Conservation (phyloP, 2,113 vertebrate genomes). For the Taxidea taxus region DNA sequence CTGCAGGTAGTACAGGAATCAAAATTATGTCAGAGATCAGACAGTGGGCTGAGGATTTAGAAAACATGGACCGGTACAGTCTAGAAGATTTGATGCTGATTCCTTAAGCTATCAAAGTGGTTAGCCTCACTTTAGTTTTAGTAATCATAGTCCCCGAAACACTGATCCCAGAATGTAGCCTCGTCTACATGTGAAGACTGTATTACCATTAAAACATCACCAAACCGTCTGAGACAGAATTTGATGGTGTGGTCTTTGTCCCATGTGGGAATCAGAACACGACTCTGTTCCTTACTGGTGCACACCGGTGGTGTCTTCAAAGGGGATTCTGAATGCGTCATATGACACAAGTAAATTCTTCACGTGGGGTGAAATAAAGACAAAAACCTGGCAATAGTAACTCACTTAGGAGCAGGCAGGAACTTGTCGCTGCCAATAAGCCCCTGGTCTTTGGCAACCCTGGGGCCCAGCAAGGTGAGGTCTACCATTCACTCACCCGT, state of each 20-base stretch:
- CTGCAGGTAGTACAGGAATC: neutral
- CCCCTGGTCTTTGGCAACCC: neutral
- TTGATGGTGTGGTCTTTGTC: neutral
- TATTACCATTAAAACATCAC: neutral
- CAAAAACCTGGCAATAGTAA: neutral
- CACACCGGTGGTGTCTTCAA: neutral
- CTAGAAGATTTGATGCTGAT: neutral
- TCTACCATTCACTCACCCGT: neutral
- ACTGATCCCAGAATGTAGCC: neutral
- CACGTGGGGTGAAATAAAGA: neutral
- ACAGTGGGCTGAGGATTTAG: neutral
- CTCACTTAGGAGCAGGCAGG: neutral
- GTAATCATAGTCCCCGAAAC: neutral
- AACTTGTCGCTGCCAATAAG: neutral
- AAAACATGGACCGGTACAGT: neutral
- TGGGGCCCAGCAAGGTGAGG: neutral
- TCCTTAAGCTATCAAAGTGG: neutral
- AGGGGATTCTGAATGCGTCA: neutral
- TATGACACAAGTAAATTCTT: neutral
- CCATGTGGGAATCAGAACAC: neutral
- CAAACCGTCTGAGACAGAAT: neutral
- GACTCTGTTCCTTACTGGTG: neutral
- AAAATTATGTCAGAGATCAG: neutral
- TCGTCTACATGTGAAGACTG: neutral
- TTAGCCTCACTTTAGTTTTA: neutral